Conservation (phyloP, 2,888 invertebrate genomes). For the Thymelicus sylvestris region DNA sequence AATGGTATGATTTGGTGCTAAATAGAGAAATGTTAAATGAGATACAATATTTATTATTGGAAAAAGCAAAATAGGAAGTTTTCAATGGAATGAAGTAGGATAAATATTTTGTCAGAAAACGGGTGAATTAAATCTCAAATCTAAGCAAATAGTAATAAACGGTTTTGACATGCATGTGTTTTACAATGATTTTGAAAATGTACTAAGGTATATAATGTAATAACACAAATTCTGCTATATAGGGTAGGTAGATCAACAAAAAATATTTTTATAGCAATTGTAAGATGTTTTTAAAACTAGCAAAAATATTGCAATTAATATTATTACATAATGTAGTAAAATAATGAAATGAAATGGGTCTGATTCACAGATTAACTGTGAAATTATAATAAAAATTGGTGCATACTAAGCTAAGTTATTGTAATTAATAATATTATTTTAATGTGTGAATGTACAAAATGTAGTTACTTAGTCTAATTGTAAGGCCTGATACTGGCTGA, state of each 20-base stretch:
- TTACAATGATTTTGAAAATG: background rate
- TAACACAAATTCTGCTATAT: background rate
- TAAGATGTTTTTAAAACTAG: no score
- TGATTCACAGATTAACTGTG: background rate
- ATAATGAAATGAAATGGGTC: background rate
- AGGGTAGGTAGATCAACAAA: background rate
- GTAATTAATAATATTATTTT: slow-evolving; percentile 17
- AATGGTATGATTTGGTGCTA: slow-evolving; percentile 8
- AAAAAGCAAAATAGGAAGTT: no score
- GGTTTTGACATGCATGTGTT: background rate
- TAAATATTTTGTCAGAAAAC: background rate
- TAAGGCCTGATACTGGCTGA: slow-evolving; percentile 40
- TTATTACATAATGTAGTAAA: background rate
- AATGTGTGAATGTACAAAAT: slow-evolving; percentile 47
- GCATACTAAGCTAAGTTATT: slow-evolving; percentile 29
- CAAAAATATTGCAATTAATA: slow-evolving; percentile 3
- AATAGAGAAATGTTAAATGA: background rate
- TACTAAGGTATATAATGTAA: background rate
- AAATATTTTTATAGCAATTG: background rate
- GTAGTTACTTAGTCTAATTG: slow-evolving; percentile 34
- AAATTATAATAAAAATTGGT: slow-evolving; percentile 14
- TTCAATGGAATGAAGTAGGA: background rate
- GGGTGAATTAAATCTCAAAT: slow-evolving; percentile 7
- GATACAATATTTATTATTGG: background rate
- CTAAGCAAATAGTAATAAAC: background rate